Evolutionary conservation across 53 echinoderm and acorn worm genomes (phyloP).

Genomic region (Temnopleurus reevesii): DNA sequence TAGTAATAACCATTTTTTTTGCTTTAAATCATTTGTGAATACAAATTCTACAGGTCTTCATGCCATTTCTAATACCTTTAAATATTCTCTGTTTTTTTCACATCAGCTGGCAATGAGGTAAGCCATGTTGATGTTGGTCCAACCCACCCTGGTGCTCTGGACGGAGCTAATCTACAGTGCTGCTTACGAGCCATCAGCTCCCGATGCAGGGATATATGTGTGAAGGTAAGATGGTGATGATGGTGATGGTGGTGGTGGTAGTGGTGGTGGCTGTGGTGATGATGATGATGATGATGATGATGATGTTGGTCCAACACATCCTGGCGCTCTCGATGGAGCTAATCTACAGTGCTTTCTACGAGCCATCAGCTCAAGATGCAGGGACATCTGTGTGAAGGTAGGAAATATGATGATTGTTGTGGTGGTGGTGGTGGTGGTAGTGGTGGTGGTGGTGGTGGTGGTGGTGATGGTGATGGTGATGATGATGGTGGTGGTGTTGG

Average conservation of each 20-base stretch:
- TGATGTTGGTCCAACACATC: slow-evolving; percentile 31
- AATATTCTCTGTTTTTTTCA: neutral
- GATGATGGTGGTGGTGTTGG: neutral
- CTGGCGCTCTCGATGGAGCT: slow-evolving; percentile 82
- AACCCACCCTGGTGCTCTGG: slow-evolving; percentile 62
- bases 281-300: slow-evolving; percentile 19
- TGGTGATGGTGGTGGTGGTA: neutral
- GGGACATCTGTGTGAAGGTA: slow-evolving; percentile 97
- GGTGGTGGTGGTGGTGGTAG: neutral
- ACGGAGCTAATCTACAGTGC: slow-evolving; percentile 92
- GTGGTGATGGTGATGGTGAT: neutral
- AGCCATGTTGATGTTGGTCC: slow-evolving; percentile 10
- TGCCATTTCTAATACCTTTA: too few species aligned
- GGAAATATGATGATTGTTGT: neutral
- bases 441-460: neutral
- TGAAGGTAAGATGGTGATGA: slow-evolving; percentile 74
- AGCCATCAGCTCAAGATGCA: slow-evolving; percentile 78
- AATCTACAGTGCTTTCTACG: slow-evolving; percentile 86
- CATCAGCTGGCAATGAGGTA: slow-evolving; percentile 17
- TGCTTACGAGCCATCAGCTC: slow-evolving; percentile 80
- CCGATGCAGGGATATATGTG: slow-evolving; percentile 86
- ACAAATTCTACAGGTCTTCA: too few species aligned
- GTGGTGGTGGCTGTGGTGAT: neutral
- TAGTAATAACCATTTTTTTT: too few species aligned
- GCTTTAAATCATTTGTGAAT: too few species aligned